These are phyloP conservation scores for Tenthredo amoena DNA, from an alignment of 2,888 invertebrate species.

Conservation along the genomic window DNA sequence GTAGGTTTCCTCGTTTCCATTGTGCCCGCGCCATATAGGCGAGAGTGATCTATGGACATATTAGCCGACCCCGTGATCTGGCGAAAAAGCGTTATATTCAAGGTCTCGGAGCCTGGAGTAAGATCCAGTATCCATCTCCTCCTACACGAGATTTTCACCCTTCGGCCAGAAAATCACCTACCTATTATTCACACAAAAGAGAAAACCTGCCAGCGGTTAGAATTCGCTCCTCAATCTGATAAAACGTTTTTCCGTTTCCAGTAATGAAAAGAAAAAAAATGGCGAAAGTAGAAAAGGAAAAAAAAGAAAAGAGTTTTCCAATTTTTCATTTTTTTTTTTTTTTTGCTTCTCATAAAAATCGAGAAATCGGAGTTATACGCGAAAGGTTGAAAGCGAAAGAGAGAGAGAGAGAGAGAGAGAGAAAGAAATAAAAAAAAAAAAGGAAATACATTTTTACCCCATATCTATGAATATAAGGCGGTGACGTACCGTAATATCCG, in stretches of 20 bases:
- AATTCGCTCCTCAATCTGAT: not conserved
- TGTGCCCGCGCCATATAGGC: not conserved
- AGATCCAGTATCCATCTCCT: not conserved
- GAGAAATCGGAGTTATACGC: not conserved
- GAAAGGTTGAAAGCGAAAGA: not conserved
- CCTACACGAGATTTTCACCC: not conserved
- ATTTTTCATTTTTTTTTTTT: no score
- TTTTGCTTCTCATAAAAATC: no score
- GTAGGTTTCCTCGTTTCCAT: not conserved
- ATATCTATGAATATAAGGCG: no score
- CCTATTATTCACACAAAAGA: slow-evolving; percentile 3
- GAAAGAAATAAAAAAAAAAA: not conserved
- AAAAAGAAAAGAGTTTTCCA: no score
- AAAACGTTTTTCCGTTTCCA: not conserved
- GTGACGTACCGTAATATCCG: slow-evolving; percentile 7
- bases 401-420: no score
- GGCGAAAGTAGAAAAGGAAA: no score
- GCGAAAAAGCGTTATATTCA: not conserved
- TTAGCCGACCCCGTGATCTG: not conserved
- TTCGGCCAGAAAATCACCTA: not conserved
- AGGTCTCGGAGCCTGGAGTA: not conserved
- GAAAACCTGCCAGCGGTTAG: not conserved
- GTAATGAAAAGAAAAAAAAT: not conserved
- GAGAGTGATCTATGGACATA: slow-evolving; percentile 21
- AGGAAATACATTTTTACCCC: no score